These are phyloP conservation scores for Notarius lentiginosus DNA, from an alignment of 2,113 vertebrate species.

Conservation along the genomic window DNA sequence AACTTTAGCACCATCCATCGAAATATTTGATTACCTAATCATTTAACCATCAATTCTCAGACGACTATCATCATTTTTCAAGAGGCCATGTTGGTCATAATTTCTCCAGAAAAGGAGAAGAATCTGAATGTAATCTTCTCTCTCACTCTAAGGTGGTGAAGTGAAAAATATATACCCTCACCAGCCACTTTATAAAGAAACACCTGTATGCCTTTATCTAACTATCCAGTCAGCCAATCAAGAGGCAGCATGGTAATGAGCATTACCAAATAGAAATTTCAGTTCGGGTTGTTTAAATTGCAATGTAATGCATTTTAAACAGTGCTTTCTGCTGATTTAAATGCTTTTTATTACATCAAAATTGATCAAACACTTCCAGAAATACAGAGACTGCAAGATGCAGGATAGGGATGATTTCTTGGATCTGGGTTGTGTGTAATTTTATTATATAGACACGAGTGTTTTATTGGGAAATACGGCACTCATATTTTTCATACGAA, in stretches of 20 bases:
- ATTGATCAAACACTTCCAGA: no score
- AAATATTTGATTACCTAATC: constrained; percentile 43
- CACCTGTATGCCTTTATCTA: background rate
- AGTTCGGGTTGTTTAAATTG: no score
- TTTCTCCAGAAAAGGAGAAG: background rate
- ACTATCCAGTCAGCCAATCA: background rate
- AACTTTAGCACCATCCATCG: background rate
- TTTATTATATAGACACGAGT: no score
- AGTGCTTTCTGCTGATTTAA: no score
- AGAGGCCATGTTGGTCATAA: background rate
- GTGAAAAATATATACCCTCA: constrained; percentile 15
- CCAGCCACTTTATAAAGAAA: background rate
- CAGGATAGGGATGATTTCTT: no score
- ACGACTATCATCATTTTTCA: constrained; percentile 18
- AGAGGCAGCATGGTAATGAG: background rate
- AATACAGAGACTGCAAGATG: no score
- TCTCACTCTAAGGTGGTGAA: background rate
- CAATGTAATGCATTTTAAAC: no score
- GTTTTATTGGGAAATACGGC: no score
- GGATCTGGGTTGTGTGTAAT: no score
- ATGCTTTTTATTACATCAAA: no score
- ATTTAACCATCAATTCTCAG: background rate
- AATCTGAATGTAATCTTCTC: background rate
- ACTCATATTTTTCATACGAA: no score
- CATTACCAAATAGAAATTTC: no score